phyloP scores from a whole-genome alignment of 2,797 vertebrate species.

The Molossus molossus region DNA sequence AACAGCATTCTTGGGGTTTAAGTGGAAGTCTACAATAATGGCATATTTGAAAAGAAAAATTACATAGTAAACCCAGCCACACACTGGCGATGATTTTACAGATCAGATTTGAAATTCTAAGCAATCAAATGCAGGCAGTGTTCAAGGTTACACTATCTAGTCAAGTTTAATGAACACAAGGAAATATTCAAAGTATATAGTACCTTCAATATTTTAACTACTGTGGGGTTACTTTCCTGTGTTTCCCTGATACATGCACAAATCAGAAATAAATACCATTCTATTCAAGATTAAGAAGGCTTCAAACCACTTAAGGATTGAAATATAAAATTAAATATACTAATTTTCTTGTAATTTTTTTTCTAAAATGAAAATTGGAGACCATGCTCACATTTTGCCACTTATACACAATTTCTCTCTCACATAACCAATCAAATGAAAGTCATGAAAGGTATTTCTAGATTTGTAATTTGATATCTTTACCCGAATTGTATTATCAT shows the following conservation, averaged over 20 bases:
- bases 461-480: not conserved
- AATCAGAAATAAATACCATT: constrained; percentile 21
- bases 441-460: not conserved
- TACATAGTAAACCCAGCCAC: constrained; percentile 74
- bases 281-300: not conserved
- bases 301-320: not conserved
- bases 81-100: constrained; percentile 64
- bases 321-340: constrained; percentile 27
- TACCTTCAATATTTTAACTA: constrained; percentile 49
- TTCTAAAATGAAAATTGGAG: not conserved
- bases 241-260: not conserved
- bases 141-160: constrained; percentile 64
- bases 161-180: constrained; percentile 53
- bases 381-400: not conserved
- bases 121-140: constrained; percentile 58
- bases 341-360: constrained; percentile 1
- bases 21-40: constrained; percentile 62
- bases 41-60: constrained; percentile 83
- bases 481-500: not conserved
- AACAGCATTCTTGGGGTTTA: constrained; percentile 74
- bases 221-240: not conserved
- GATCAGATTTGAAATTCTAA: constrained; percentile 71
- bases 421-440: constrained; percentile 7
- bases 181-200: constrained; percentile 51
- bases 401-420: not conserved